Evolutionary conservation across 1,140 invertebrate genomes (phyloP), one percentile per base, ranked within the genome.

Genomic region (Bombus waltoni): DNA sequence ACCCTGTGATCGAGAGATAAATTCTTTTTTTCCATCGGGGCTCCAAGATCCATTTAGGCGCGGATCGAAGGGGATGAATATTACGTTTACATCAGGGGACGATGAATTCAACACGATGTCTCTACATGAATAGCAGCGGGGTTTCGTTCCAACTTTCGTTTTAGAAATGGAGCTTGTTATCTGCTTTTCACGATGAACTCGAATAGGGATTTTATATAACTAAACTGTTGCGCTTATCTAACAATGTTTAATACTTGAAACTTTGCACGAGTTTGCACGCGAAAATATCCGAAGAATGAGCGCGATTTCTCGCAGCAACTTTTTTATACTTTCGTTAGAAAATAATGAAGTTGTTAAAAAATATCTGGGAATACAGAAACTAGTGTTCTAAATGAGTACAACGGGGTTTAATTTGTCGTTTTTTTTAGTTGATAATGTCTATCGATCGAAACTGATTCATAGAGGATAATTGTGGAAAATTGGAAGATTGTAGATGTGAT

Each of bases 1-100:
- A 59, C 40, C 53, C 47, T n/a, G 59, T 35, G 82, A 78, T 65
- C 66, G 76, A 62, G 42, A 84, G 76, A 84, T 84, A 79, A 84
- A 71, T 84, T 71, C 47, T 44, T 70, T 79, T 79, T 59, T 66
- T 35, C 35, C 32, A 22, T 53, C 38, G 10, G 3, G 8, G 2
- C 22, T 18, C 15, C 15, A 42, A 35, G 35, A 74, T 73, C 59
- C 81, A 68, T 83, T 77, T 40, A 68, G 62, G 9, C 18, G 2
- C 18, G n/a, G 38, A 3, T 22, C 44, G 47, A 68, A 13, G 62
- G 32, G 42, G 59, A 53, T 62, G 62, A 57, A 76, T 76, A 53
- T 76, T 47, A 66, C 81, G 32, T 47, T 44, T 65, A 76, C 59
- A 68, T 47, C 81, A 42, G 2, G n/a, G 13, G 47, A 79, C 62